Base-by-base conservation (phyloP, 2,888 invertebrate genomes). In the Rhorus exstirpatorius region DNA sequence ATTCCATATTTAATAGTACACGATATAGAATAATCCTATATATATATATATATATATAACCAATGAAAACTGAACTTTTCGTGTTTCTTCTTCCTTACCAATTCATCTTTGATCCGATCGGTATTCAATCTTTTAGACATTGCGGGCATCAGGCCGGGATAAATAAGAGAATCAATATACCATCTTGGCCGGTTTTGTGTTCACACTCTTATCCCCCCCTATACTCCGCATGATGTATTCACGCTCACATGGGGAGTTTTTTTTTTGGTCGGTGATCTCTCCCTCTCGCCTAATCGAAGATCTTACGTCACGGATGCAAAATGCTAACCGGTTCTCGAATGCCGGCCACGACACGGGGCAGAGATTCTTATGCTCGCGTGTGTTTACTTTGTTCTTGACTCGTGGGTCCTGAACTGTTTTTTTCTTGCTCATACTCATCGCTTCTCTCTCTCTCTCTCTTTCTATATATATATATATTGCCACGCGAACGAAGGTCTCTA, bases 301-400 rank as follows among this genome's bases (percentile, higher is more conserved):
- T 90, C 89, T 92, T 91, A 91, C 91, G 89, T 92, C 91, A 92
- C 88, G 86, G 86, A 90, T 90, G 91, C 91, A 91, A 83, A 91
- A 90, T 89, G 86, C 85, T 87, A 91, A 92, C 91, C 92, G 92
- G 91, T 92, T 92, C 83, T 83, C 82, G 80, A 84, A 70, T 12
- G 65, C 63, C 41, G 71, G 51, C 55, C 17, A 46, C 44, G 44
- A 55, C 58, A 14, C 46, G 75, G 77, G 75, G 67, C 76, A 68
- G 77, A 79, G 55, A 76, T 63, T 65, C 51, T 72, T 72, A 51
- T 31, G 44, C 53, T 80, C 58, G 71, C 65, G 71, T 72, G 61
- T 83, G 72, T 77, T 67, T 81, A 81, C 80, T 49, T 74, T 81
- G 41, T 79, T 71, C 63, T 67, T 68, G 72, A 74, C 79, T 75